Conservation (phyloP, 2,888 invertebrate species). For the Teleogryllus oceanicus region DNA sequence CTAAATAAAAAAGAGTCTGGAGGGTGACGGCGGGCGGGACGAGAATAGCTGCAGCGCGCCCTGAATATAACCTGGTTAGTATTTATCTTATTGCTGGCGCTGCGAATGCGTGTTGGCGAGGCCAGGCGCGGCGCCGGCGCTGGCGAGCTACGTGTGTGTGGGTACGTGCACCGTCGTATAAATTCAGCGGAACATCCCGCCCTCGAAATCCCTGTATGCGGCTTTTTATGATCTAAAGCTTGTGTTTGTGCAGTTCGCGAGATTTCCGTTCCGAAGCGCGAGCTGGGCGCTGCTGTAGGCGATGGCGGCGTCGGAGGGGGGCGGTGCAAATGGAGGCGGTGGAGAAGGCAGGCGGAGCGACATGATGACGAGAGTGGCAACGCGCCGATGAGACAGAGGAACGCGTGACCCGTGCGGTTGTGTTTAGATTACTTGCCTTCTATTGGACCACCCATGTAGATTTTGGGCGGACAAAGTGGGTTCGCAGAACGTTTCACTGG, state of each 20-base stretch:
- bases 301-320: neutral
- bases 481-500: too few relatives aligned
- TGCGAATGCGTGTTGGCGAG: constrained; percentile 4
- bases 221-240: constrained; percentile 1
- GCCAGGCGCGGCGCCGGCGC: neutral
- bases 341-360: neutral
- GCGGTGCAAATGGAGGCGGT: neutral
- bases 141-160: neutral
- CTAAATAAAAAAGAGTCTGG: neutral
- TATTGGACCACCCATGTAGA: too few relatives aligned
- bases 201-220: neutral
- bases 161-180: neutral
- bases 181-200: constrained; percentile 8
- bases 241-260: constrained; percentile 7
- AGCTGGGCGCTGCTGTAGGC: neutral
- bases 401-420: too few relatives aligned
- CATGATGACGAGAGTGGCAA: neutral
- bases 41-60: neutral
- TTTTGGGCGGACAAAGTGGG: too few relatives aligned
- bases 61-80: constrained; percentile 11
- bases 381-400: too few relatives aligned
- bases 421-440: too few relatives aligned
- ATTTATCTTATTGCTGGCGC: constrained; percentile 1
- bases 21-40: neutral
- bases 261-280: neutral